Percentiles rank a stretch among this genome's conserved stretches.
These are phyloP conservation scores for Stylophora pistillata DNA, from an alignment of 64 coral and sea anemone genomes.

Conservation along the genomic window DNA sequence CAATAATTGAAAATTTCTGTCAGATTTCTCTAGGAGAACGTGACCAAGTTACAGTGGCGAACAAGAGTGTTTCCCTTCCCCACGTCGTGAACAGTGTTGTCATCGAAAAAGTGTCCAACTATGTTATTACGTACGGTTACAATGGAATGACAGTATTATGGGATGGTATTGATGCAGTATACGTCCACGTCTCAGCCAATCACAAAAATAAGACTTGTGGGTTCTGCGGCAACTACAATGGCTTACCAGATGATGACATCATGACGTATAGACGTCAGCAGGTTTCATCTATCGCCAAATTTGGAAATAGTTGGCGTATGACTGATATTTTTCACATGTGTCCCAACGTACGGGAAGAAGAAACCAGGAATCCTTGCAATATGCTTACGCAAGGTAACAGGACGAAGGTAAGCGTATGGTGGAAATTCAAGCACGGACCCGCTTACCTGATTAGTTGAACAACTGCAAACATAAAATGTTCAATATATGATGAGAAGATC, in stretches of 20 bases:
- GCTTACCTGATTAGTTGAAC: too few species aligned
- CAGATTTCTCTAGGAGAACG: slow-evolving; percentile 59
- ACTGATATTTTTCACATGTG: slow-evolving; percentile 45
- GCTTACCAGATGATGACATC: slow-evolving; percentile 67
- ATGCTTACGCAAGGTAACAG: not conserved
- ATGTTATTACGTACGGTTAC: slow-evolving; percentile 66
- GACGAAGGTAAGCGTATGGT: not conserved
- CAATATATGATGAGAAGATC: too few species aligned
- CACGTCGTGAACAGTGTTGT: slow-evolving; percentile 68
- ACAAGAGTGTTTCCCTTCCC: slow-evolving; percentile 56
- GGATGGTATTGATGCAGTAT: slow-evolving; percentile 72
- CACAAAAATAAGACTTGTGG: slow-evolving; percentile 78
- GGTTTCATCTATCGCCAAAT: slow-evolving; percentile 64
- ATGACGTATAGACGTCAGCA: slow-evolving; percentile 59
- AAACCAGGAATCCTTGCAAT: slow-evolving; percentile 17
- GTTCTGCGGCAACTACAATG: slow-evolving; percentile 83
- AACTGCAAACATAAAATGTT: too few species aligned
- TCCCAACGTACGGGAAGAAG: slow-evolving; percentile 43
- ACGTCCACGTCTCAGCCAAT: slow-evolving; percentile 56
- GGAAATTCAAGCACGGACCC: not conserved
- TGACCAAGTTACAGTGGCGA: slow-evolving; percentile 52
- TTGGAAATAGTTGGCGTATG: slow-evolving; percentile 89
- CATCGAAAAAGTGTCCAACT: slow-evolving; percentile 67
- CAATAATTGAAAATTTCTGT: not conserved
- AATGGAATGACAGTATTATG: slow-evolving; percentile 69